Evolutionary conservation across 2,888 invertebrate species (phyloP).

Genomic region (Caenorhabditis sulstoni): DNA sequence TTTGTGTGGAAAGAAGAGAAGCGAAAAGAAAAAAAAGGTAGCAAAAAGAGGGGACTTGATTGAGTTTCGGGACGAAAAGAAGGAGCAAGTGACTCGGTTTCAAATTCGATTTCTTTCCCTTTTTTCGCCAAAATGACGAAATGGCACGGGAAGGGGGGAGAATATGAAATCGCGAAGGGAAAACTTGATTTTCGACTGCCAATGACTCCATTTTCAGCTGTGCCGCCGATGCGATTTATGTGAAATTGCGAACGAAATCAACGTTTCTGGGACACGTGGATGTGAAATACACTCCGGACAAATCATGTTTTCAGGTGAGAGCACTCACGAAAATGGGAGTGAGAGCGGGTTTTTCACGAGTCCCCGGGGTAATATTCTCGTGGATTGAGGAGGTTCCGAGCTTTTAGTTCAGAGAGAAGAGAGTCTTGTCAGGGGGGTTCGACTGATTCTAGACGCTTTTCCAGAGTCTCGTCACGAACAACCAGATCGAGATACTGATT

Average conservation of each 20-base stretch:
- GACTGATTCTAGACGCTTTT: too few relatives aligned
- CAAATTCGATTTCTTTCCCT: slow-evolving; percentile 32
- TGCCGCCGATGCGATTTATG: slow-evolving; percentile 77
- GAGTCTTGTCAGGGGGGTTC: too few relatives aligned
- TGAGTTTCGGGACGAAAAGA: slow-evolving; percentile 28
- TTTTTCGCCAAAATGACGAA: slow-evolving; percentile 27
- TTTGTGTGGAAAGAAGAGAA: slow-evolving; percentile 5
- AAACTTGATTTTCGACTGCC: slow-evolving; percentile 14
- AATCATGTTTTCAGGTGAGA: slow-evolving; percentile 71
- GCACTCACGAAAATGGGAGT: background rate
- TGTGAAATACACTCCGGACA: slow-evolving; percentile 74
- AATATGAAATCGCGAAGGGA: slow-evolving; percentile 18
- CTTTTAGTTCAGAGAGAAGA: too few relatives aligned
- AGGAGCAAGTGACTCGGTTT: slow-evolving; percentile 14
- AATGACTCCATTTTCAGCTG: slow-evolving; percentile 75
- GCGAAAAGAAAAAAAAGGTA: slow-evolving; percentile 4
- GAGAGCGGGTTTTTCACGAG: background rate
- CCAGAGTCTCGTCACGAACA: slow-evolving; percentile 76
- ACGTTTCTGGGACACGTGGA: slow-evolving; percentile 74
- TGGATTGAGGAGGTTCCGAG: too few relatives aligned
- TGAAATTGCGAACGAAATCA: slow-evolving; percentile 72
- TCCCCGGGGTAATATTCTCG: too few relatives aligned
- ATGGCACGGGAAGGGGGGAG: slow-evolving; percentile 3
- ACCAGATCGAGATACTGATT: slow-evolving; percentile 76
- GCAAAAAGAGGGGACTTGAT: slow-evolving; percentile 27